phyloP scores from a whole-genome alignment of 2,113 vertebrate species.

The Upupa epops region DNA sequence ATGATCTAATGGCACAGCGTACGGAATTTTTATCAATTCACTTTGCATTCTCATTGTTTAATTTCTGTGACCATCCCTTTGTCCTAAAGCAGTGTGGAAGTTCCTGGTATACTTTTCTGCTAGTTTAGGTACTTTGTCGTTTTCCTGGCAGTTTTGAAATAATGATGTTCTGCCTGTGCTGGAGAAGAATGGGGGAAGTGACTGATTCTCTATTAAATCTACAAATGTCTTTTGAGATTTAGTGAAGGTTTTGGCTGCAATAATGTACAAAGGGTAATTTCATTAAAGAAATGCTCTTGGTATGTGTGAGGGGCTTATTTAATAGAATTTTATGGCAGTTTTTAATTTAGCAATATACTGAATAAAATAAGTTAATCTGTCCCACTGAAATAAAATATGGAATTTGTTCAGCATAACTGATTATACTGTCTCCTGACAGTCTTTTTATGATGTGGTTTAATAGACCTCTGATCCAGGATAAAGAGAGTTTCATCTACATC shows the following conservation, averaged over 20 bases:
- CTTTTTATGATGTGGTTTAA: background rate
- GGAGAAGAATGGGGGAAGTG: background rate
- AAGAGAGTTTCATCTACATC: too few species aligned
- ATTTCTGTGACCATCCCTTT: fast-evolving
- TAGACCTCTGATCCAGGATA: background rate
- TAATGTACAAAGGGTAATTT: background rate
- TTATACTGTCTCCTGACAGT: background rate
- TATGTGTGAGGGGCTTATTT: constrained; percentile 10
- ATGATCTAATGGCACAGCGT: background rate
- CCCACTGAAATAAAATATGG: constrained; percentile 19
- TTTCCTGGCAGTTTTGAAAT: background rate
- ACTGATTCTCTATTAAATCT: background rate
- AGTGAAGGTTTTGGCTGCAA: background rate
- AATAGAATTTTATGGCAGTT: constrained; percentile 11
- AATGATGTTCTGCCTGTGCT: background rate
- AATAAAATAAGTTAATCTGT: background rate
- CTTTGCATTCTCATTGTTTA: background rate
- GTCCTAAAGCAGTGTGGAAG: background rate
- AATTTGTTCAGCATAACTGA: background rate
- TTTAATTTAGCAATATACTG: constrained; percentile 9
- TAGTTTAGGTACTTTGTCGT: background rate
- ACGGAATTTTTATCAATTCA: background rate
- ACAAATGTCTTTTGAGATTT: background rate
- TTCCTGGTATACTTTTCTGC: background rate
- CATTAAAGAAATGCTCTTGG: background rate